Conservation (phyloP, 2,113 vertebrate genomes). For the Sinocyclocheilus maitianheensis region DNA sequence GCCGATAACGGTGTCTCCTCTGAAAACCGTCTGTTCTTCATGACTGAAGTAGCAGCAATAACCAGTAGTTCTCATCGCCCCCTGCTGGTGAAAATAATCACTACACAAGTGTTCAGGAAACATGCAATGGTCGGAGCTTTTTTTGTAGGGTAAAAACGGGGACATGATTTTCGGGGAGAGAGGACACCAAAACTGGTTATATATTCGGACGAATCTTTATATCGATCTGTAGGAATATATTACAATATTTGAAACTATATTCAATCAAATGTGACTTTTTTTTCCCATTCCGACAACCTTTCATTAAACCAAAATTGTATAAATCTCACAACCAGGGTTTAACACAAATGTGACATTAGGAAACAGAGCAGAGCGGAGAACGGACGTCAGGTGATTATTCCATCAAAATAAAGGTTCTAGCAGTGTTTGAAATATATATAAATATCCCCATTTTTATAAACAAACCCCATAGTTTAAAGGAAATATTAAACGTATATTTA, state of each 20-base stretch:
- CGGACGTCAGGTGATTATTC: not conserved
- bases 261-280: not conserved
- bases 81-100: conserved; percentile 1
- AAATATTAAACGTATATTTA: not conserved
- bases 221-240: not conserved
- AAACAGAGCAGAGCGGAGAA: not conserved
- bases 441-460: not conserved
- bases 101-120: not conserved
- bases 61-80: not conserved
- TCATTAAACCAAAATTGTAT: not conserved
- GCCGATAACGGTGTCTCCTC: too few relatives aligned
- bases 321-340: too few relatives aligned
- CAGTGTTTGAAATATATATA: not conserved
- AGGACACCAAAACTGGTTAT: not conserved
- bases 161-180: not conserved
- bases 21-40: too few relatives aligned
- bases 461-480: not conserved
- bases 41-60: not conserved
- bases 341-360: not conserved
- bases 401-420: not conserved
- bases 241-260: not conserved
- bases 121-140: not conserved
- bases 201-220: not conserved
- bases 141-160: not conserved
- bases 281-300: not conserved